phyloP scores from a whole-genome alignment of 2,113 vertebrate genomes.

The Plectropomus leopardus region DNA sequence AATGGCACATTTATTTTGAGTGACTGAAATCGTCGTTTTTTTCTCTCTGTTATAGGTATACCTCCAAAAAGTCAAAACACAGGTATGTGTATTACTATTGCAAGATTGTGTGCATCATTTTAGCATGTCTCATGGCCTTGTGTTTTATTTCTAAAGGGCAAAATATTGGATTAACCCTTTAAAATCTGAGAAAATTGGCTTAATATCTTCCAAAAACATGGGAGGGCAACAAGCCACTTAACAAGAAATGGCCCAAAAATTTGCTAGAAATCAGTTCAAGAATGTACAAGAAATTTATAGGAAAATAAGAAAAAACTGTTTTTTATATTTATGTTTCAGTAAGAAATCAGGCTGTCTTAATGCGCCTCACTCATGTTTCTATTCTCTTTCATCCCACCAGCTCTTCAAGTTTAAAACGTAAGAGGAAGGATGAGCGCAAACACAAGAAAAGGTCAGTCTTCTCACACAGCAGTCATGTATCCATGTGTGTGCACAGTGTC shows the following conservation, averaged over 20 bases:
- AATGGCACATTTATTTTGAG: not conserved
- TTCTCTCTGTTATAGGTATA: slow-evolving; percentile 83
- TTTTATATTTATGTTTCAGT: slow-evolving; percentile 25
- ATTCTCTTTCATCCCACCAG: slow-evolving; percentile 83
- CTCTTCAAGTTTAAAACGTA: slow-evolving; percentile 92
- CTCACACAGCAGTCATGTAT: no score
- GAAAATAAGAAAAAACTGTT: no score
- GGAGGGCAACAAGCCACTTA: no score
- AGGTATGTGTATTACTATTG: slow-evolving; percentile 83
- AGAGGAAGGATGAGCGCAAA: slow-evolving; percentile 93
- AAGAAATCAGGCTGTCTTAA: slow-evolving; percentile 17
- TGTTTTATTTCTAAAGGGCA: not conserved
- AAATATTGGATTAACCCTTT: not conserved
- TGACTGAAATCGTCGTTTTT: not conserved
- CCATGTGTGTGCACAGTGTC: slow-evolving; percentile 40
- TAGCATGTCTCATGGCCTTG: not conserved
- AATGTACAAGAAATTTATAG: no score
- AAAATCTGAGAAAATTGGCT: no score
- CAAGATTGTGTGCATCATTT: not conserved
- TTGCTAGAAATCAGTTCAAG: no score
- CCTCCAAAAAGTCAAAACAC: slow-evolving; percentile 95
- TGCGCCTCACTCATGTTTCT: slow-evolving; percentile 46
- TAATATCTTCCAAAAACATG: no score
- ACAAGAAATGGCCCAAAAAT: no score
- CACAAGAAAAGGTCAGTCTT: slow-evolving; percentile 95